Evolutionary conservation across 2,797 vertebrate species (phyloP).

Genomic region (Notolabrus celidotus): DNA sequence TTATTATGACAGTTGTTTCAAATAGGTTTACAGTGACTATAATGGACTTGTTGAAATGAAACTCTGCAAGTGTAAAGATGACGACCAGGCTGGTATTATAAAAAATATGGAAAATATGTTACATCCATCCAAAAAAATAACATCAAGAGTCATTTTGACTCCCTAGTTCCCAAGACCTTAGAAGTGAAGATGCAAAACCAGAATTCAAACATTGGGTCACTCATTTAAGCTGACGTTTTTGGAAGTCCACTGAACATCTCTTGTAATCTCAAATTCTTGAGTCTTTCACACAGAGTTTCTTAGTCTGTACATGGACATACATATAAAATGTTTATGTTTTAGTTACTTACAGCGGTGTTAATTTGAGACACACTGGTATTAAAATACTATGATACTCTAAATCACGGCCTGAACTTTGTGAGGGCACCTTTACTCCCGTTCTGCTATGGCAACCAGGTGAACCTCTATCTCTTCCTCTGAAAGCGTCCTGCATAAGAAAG

Average conservation of each 20-base stretch:
- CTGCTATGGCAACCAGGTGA: constrained; percentile 84
- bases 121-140: constrained; percentile 5
- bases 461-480: constrained; percentile 79
- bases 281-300: too few species aligned
- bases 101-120: constrained; percentile 25
- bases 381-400: constrained; percentile 6
- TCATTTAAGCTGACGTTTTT: background rate
- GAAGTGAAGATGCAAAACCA: background rate
- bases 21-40: constrained; percentile 4
- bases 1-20: constrained; percentile 29
- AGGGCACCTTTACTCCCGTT: constrained; percentile 78
- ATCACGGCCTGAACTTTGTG: background rate
- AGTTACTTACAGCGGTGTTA: background rate
- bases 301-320: background rate
- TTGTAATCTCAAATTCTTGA: too few species aligned
- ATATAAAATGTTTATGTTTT: background rate
- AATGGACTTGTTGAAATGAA: constrained; percentile 10
- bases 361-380: background rate
- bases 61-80: constrained; percentile 1
- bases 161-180: background rate
- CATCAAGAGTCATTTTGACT: background rate
- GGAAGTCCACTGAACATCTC: too few species aligned
- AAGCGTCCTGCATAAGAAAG: constrained; percentile 72
- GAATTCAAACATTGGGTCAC: too few species aligned
- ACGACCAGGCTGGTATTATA: background rate